Base-by-base conservation (phyloP, 2,888 invertebrate species). In the Himalopsyche japonica region DNA sequence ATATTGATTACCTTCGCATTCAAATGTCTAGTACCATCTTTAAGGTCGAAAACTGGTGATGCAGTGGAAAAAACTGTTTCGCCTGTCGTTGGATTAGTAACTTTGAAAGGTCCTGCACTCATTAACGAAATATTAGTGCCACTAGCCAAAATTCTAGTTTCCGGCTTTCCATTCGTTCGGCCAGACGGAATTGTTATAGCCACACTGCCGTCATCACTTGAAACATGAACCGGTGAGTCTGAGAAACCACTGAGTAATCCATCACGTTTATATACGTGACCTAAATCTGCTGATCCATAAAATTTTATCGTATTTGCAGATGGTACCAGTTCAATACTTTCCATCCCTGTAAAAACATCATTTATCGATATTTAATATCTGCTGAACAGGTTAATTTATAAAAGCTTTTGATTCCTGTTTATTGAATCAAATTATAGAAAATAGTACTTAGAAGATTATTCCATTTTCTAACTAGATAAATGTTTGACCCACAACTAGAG, bases 291-390 rank as follows among this genome's bases (percentile, higher is more conserved):
- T 76, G 93, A 91, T 0, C 97, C 97, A 86, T 94, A 95, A 89
- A 97, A 95, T 89, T 97, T 97, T 0, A 97, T 92, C 0, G 96
- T 92, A 86, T 94, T 94, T 85, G 95, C 94, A 81, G 95, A 95
- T 0, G 92, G 91, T 0, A 97, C 93, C 78, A 97, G 93, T 90
- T 98, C 97, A 90, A 98, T 93, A 87, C 96, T 96, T 89, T 97
- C 96, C 94, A 97, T 95, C 8, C 97, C 97, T 92, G 88, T 1
- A 80, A 84, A 76, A 37, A 34, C 5, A 43, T 3, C 12, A 43
- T 43, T 43, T 15, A 43, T 43, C 1, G 4, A 43, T 43, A 43
- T 43, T 6, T 43, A 10, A 6, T 15, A 12, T 15, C 15, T 15
- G 4, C 43, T 15, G 43, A 43, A 15, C 43, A 15, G 12, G 0